phyloP scores from a whole-genome alignment of 1,140 invertebrate genomes.

The Carcinoscorpius rotundicauda region DNA sequence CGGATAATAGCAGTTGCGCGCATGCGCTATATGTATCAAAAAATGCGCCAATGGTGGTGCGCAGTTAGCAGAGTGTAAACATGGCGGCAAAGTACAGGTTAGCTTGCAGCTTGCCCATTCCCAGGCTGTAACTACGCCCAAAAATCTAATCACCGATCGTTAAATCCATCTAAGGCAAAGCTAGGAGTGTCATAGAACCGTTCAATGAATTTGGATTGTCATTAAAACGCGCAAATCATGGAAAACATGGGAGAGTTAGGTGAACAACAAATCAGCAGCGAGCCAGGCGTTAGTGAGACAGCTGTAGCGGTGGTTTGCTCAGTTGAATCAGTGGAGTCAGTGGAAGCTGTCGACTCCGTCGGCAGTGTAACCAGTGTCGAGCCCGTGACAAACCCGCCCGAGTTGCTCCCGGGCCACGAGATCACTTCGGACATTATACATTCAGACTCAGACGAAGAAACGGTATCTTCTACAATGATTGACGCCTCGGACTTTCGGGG shows the following conservation, averaged over 20 bases:
- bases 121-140: slow-evolving; percentile 29
- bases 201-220: slow-evolving; percentile 19
- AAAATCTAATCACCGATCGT: slow-evolving; percentile 13
- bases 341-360: slow-evolving; percentile 11
- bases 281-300: slow-evolving; percentile 7
- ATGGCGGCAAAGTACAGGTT: slow-evolving; percentile 31
- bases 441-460: slow-evolving; percentile 28
- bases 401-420: slow-evolving; percentile 11
- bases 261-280: slow-evolving; percentile 33
- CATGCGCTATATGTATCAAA: neutral
- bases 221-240: slow-evolving; percentile 25
- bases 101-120: slow-evolving; percentile 28
- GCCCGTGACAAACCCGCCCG: slow-evolving; percentile 9
- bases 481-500: slow-evolving; percentile 27
- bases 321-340: slow-evolving; percentile 17
- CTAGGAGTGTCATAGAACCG: slow-evolving; percentile 8
- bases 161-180: slow-evolving; percentile 5
- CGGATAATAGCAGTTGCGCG: neutral
- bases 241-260: slow-evolving; percentile 38
- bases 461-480: slow-evolving; percentile 22
- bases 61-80: slow-evolving; percentile 19
- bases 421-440: slow-evolving; percentile 18
- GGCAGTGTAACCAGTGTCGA: slow-evolving; percentile 13
- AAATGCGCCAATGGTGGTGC: slow-evolving; percentile 2
- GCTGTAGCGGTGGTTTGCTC: neutral